Evolutionary conservation across 1,140 invertebrate species (phyloP), one percentile per base, ranked within the genome.

Genomic region (Drosophila murphyi): DNA sequence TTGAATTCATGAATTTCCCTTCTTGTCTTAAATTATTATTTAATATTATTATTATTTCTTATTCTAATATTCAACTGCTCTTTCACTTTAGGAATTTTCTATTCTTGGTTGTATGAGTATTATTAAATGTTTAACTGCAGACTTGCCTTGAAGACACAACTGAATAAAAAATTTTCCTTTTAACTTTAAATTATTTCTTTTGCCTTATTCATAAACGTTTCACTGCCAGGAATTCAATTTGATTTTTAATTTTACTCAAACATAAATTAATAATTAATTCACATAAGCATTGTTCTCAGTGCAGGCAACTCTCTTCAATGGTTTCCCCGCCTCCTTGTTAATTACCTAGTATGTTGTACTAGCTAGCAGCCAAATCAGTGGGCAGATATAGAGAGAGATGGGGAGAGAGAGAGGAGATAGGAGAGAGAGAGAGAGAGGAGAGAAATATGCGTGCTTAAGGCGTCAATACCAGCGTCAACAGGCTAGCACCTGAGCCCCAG

Each of bases 401-500:
- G 12, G 12, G 12, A 39, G 7, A 39, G 10, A 39, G 37, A 39
- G 37, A 39, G 8, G 6, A 3, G 8, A 3, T 2, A 43, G 39
- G 1, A 43, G 8, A 41, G 39, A 10, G 39, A 43, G 10, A n/a
- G 12, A 12, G 12, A 12, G 12, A 12, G n/a, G 39, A n/a, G 39
- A 4, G 39, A n/a, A 6, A n/a, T 8, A 43, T 69, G 79, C 80
- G 85, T 89, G 83, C 77, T 80, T 76, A 39, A 88, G 83, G 83
- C 83, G 83, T 88, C 82, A 90, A 90, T 83, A 52, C 74, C 78
- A 80, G 82, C 88, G 88, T 90, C 88, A 90, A 90, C 88, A 90
- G 77, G 78, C 72, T 90, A 73, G 82, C 88, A 90, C 88, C 88
- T 90, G 62, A 74, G 78, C 37, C 37, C 41, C 50, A 56, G 51